A percentile compares a stretch with the other conserved stretches of the same genome.
phyloP scores from a whole-genome alignment of 2,113 vertebrate species.

The Rhea americana region DNA sequence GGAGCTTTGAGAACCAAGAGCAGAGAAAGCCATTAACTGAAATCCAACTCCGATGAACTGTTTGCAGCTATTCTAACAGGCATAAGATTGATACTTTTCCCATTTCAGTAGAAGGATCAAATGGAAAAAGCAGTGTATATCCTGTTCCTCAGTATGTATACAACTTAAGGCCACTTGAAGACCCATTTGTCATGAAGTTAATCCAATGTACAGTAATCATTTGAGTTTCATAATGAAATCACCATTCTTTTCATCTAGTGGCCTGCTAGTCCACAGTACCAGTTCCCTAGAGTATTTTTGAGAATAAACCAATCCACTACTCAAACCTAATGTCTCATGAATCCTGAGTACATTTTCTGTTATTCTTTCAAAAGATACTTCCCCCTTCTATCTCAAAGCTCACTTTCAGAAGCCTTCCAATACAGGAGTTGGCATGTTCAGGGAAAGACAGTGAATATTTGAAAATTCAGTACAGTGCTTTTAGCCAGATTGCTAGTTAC shows the following conservation, averaged over 20 bases:
- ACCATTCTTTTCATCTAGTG: neutral
- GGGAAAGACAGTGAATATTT: neutral
- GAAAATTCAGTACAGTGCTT: neutral
- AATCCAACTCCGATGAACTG: slow-evolving; percentile 4
- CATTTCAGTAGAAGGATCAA: slow-evolving; percentile 53
- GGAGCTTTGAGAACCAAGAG: slow-evolving; percentile 28
- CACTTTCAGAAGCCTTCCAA: neutral
- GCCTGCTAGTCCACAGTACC: neutral
- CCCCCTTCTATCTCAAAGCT: neutral
- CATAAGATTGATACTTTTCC: slow-evolving; percentile 63
- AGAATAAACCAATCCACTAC: neutral
- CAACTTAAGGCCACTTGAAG: slow-evolving; percentile 29
- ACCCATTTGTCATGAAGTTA: slow-evolving; percentile 39
- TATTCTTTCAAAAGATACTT: neutral
- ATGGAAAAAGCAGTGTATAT: slow-evolving; percentile 47
- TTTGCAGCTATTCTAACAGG: slow-evolving; percentile 46
- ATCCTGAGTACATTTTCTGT: neutral
- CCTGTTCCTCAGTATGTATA: slow-evolving; percentile 34
- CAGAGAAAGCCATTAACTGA: slow-evolving; percentile 60
- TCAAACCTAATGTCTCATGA: neutral
- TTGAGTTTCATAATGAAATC: neutral
- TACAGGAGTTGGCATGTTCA: neutral
- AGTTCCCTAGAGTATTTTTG: neutral
- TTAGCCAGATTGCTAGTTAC: neutral
- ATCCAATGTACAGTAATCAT: neutral